Evolutionary conservation across 1,140 invertebrate genomes (phyloP).

Genomic region (Teleogryllus occipitalis): DNA sequence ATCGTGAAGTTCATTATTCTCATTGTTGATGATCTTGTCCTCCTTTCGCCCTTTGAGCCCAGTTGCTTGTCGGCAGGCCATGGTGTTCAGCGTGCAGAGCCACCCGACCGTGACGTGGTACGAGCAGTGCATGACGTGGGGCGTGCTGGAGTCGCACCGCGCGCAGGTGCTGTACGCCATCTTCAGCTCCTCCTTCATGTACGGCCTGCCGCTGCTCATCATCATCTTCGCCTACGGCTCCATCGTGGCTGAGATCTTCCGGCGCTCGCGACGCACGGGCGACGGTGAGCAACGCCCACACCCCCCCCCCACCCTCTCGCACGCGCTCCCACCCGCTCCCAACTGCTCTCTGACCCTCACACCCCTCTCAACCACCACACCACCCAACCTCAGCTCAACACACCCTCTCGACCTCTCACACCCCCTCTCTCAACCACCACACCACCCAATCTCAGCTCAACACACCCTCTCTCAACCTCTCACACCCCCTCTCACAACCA

Average conservation of each 20-base stretch:
- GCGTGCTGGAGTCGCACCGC: slow-evolving; percentile 53
- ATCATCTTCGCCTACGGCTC: slow-evolving; percentile 81
- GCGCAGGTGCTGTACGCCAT: slow-evolving; percentile 67
- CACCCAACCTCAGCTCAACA: too few relatives aligned
- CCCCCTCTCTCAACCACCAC: too few relatives aligned
- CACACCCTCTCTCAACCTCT: too few relatives aligned
- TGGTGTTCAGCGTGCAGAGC: slow-evolving; percentile 69
- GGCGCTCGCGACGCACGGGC: slow-evolving; percentile 45
- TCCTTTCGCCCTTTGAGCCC: too few relatives aligned
- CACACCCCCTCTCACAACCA: too few relatives aligned
- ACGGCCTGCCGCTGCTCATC: slow-evolving; percentile 69
- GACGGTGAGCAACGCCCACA: slow-evolving; percentile 37
- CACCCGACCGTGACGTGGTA: slow-evolving; percentile 69
- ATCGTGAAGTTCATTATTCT: too few relatives aligned
- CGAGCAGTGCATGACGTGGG: slow-evolving; percentile 72
- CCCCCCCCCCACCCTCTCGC: too few relatives aligned
- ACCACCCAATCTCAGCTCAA: too few relatives aligned
- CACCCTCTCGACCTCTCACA: too few relatives aligned
- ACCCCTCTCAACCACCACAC: too few relatives aligned
- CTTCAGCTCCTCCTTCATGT: slow-evolving; percentile 75
- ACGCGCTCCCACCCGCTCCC: not conserved
- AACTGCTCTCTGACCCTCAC: too few relatives aligned
- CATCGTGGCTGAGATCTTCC: slow-evolving; percentile 70
- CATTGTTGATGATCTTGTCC: too few relatives aligned
- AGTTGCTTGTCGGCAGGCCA: slow-evolving; percentile 40